These are phyloP conservation scores for Trichosurus vulpecula DNA, from an alignment of 2,797 vertebrate genomes.

Conservation along the genomic window DNA sequence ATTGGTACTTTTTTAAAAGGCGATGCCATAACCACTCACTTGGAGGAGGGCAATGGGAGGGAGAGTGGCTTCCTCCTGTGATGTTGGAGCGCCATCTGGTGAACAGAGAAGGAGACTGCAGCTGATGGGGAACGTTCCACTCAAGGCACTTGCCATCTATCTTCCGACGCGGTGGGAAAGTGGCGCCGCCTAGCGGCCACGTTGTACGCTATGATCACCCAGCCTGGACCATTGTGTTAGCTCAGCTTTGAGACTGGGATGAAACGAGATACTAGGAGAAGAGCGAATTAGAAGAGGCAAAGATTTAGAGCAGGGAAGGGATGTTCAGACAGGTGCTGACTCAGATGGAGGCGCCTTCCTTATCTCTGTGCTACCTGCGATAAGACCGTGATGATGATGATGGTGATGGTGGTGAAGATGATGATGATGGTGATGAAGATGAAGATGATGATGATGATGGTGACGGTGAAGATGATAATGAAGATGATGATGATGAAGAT, in stretches of 20 bases:
- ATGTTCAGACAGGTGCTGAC: background rate
- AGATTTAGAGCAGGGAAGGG: background rate
- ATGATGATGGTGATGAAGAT: background rate
- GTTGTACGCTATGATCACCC: background rate
- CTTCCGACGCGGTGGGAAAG: background rate
- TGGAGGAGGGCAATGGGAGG: background rate
- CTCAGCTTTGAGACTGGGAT: background rate
- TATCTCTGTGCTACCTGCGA: background rate
- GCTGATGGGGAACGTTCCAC: background rate
- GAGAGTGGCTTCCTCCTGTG: background rate
- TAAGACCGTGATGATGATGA: background rate
- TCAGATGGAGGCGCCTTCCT: background rate
- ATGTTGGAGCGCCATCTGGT: background rate
- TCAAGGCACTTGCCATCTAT: background rate
- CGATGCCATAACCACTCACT: background rate
- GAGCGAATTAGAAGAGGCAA: too few species aligned
- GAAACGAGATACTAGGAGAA: background rate
- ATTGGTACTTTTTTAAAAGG: background rate
- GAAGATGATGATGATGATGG: background rate
- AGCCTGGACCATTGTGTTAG: background rate
- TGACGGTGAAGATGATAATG: too few species aligned
- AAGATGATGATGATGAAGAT: background rate
- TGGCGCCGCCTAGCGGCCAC: background rate
- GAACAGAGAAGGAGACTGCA: background rate
- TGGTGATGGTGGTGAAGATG: too few species aligned